Conservation (phyloP, 2,113 vertebrate species). For the Clinocottus analis region DNA sequence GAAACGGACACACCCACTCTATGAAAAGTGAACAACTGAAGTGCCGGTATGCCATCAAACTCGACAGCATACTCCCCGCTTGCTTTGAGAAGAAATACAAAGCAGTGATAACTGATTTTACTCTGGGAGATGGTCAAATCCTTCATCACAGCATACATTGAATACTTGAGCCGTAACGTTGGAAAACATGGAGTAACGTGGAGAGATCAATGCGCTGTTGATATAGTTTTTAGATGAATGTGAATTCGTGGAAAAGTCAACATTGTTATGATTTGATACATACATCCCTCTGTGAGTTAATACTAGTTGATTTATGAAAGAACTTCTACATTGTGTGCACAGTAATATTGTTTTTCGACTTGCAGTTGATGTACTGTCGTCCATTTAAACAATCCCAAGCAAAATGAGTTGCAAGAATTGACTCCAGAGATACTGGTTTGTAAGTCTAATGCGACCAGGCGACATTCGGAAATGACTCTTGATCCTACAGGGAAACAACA, state of each 20-base stretch:
- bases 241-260: neutral
- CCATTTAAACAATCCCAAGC: neutral
- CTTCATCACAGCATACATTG: neutral
- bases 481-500: neutral
- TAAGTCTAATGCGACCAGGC: too few relatives aligned
- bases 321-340: neutral
- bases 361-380: neutral
- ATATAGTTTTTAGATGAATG: neutral
- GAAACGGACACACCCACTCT: constrained; percentile 21
- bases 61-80: too few relatives aligned
- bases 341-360: neutral
- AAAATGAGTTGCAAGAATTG: neutral
- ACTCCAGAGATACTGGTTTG: neutral
- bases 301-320: neutral
- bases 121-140: too few relatives aligned
- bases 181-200: neutral
- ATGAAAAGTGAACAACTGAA: constrained; percentile 8
- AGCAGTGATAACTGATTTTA: too few relatives aligned
- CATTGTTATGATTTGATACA: neutral
- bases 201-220: neutral
- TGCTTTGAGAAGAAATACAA: too few relatives aligned
- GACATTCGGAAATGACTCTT: neutral
- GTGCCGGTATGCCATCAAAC: neutral
- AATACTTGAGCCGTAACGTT: neutral
- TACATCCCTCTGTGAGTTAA: neutral